Evolutionary conservation across 1,140 invertebrate genomes (phyloP).

Genomic region (Aphelenchoides besseyi): DNA sequence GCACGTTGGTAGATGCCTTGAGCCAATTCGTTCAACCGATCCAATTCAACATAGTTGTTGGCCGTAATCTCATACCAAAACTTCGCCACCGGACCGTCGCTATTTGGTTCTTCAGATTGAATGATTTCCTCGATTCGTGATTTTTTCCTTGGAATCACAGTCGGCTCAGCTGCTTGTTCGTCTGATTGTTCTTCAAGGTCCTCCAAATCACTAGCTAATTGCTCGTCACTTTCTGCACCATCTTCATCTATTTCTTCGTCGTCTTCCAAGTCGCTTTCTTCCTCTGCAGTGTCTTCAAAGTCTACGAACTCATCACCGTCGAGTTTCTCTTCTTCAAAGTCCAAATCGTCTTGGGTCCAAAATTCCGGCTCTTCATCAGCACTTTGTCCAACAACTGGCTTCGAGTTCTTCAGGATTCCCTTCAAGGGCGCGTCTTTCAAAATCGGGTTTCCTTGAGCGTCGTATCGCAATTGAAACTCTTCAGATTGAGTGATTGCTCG

Average conservation of each 20-base stretch:
- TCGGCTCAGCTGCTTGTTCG: neutral
- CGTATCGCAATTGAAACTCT: neutral
- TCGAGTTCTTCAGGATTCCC: neutral
- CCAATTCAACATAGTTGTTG: neutral
- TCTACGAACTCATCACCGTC: neutral
- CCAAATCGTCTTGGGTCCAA: neutral
- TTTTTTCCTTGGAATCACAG: neutral
- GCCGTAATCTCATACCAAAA: neutral
- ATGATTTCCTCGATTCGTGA: neutral
- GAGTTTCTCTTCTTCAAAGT: neutral
- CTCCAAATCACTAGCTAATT: neutral
- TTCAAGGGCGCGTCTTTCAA: neutral
- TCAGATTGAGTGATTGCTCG: neutral
- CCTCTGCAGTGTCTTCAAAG: neutral
- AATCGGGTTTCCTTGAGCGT: neutral
- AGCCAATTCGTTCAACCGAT: neutral
- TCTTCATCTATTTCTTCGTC: conserved; percentile 23
- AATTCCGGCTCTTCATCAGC: conserved; percentile 6
- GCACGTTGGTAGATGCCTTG: neutral
- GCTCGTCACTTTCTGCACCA: conserved; percentile 3
- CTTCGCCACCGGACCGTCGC: neutral
- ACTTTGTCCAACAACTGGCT: neutral
- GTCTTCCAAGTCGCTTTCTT: conserved; percentile 21
- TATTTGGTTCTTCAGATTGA: neutral
- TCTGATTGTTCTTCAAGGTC: neutral